A percentile compares a stretch with the other conserved stretches of the same genome.
Conservation (phyloP, 2,888 invertebrate genomes). For the Pterostichus niger region DNA sequence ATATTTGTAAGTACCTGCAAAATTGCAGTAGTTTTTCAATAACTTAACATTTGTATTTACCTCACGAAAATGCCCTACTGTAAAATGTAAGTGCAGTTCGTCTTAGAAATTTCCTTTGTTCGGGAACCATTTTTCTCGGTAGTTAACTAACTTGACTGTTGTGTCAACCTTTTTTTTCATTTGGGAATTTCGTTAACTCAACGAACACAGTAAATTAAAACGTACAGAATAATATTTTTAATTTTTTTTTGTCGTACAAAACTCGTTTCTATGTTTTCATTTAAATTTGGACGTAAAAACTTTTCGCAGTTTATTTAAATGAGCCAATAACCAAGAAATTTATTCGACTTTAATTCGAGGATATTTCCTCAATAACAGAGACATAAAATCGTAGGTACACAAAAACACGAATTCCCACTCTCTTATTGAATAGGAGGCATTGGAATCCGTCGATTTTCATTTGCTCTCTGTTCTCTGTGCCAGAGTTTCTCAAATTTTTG, state of each 20-base stretch:
- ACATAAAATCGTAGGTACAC: too few species aligned
- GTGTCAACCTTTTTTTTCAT: slow-evolving; percentile 22
- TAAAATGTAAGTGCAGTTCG: not conserved
- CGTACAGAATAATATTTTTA: too few species aligned
- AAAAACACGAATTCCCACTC: not conserved
- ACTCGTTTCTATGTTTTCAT: not conserved
- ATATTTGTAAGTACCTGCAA: not conserved
- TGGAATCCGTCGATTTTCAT: slow-evolving; percentile 14
- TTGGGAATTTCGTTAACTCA: slow-evolving; percentile 22
- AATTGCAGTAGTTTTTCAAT: not conserved
- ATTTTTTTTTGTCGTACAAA: not conserved
- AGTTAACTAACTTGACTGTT: slow-evolving; percentile 8
- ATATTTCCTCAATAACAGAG: too few species aligned
- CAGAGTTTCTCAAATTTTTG: too few species aligned
- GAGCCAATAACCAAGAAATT: slow-evolving; percentile 1
- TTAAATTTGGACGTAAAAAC: not conserved
- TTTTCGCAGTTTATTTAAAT: not conserved
- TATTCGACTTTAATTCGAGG: not conserved
- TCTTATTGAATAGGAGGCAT: not conserved
- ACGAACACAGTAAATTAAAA: not conserved
- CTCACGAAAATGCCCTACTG: slow-evolving; percentile 10
- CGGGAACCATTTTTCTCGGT: slow-evolving; percentile 24
- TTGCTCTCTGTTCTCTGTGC: not conserved
- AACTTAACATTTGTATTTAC: slow-evolving; percentile 7
- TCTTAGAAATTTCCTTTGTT: slow-evolving; percentile 18